A percentile compares a stretch with the other conserved stretches of the same genome.
phyloP scores from a whole-genome alignment of 2,113 vertebrate genomes.

The Sceloporus tristichus region DNA sequence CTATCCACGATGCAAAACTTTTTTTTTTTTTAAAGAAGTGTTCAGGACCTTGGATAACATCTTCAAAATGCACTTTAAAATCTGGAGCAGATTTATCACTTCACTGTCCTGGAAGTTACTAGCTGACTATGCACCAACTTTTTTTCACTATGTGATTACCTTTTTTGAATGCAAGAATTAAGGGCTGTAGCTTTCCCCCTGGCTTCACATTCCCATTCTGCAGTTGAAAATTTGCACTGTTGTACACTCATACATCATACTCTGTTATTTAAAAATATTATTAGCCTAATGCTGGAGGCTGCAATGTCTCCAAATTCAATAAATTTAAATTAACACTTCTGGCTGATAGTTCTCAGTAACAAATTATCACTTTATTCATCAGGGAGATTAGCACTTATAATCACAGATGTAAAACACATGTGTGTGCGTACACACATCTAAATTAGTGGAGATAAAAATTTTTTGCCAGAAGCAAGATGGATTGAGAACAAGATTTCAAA shows the following conservation, averaged over 20 bases:
- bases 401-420: conserved; percentile 48
- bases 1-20: no score
- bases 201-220: no score
- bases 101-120: no score
- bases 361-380: conserved; percentile 63
- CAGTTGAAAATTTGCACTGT: conserved; percentile 4
- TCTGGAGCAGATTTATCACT: no score
- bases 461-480: conserved; percentile 44
- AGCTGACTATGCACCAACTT: no score
- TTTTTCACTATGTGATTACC: background rate
- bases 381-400: conserved; percentile 60
- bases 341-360: conserved; percentile 60
- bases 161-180: background rate
- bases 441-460: conserved; percentile 60
- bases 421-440: background rate
- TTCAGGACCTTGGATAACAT: no score
- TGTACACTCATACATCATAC: conserved; percentile 32
- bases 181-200: background rate
- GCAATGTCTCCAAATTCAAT: conserved; percentile 53
- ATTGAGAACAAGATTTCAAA: conserved; percentile 37
- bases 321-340: conserved; percentile 65
- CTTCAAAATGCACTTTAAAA: no score
- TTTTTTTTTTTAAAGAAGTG: no score
- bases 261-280: conserved; percentile 63
- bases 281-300: conserved; percentile 45